Conservation (phyloP, 2,888 invertebrate species). For the Lissonota sp. region DNA sequence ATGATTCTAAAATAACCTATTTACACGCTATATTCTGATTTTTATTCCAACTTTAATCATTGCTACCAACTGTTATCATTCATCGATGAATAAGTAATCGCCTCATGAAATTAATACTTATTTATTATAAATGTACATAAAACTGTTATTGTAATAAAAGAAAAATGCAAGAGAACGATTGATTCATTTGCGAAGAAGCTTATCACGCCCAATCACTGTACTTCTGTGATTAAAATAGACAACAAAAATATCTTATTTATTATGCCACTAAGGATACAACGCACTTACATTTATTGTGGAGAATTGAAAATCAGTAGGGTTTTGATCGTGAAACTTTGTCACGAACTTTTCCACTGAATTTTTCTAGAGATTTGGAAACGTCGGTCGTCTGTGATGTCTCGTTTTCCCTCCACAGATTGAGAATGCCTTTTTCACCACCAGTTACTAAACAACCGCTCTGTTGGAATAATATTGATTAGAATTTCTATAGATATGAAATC, state of each 20-base stretch:
- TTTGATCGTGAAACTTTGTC: conserved; percentile 78
- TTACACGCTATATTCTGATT: conserved; percentile 67
- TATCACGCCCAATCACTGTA: conserved; percentile 4
- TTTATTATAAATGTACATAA: conserved; percentile 83
- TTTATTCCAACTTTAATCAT: conserved; percentile 61
- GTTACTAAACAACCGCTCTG: conserved; percentile 88
- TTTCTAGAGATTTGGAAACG: conserved; percentile 70
- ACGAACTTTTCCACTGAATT: conserved; percentile 75
- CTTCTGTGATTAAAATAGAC: neutral
- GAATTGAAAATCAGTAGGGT: conserved; percentile 74
- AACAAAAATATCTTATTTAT: neutral
- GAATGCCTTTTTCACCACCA: conserved; percentile 89
- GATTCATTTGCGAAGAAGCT: neutral
- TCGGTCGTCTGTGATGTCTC: conserved; percentile 54
- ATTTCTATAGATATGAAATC: conserved; percentile 4
- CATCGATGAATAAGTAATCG: conserved; percentile 76
- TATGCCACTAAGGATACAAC: too few relatives aligned
- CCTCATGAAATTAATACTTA: conserved; percentile 78
- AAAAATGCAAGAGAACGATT: conserved; percentile 74
- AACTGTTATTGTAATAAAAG: conserved; percentile 81
- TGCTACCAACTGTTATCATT: conserved; percentile 59
- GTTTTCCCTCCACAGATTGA: conserved; percentile 87
- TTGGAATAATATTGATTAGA: neutral
- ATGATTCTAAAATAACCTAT: conserved; percentile 64
- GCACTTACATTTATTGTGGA: neutral